Evolutionary conservation across 2,888 invertebrate species (phyloP), one percentile per base, ranked within the genome.

Genomic region (Melanostoma mellinum): DNA sequence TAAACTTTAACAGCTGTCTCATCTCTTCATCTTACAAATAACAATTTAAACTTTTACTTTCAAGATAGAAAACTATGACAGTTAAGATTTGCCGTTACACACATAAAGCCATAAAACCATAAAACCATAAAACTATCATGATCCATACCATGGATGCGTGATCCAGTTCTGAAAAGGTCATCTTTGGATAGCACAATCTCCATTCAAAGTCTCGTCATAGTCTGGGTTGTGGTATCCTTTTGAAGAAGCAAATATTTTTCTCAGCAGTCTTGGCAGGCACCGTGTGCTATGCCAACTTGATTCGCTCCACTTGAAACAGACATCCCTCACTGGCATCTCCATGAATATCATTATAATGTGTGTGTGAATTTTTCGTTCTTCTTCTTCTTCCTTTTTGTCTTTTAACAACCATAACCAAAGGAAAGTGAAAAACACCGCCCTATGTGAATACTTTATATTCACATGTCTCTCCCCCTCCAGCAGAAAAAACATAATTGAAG

Each of bases 401-500:
- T 20, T 20, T 20, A 20, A 20, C 20, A 20, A 20, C 20, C 20
- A 20, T 20, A 20, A 20, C 20, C 20, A 20, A 20, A 20, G 20
- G 20, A 20, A 20, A 20, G 20, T 20, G 20, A 20, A 20, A 20
- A 20, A 20, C 20, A 20, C 6, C 6, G 44, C 44, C 44, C n/a
- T 63, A 30, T 60, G 4, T n/a, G 9, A 30, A 35, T 44, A 52
- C 9, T 40, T 44, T 42, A 52, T 42, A 33, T 46, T 42, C 33
- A 38, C 32, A 32, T 9, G 42, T 61, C 44, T 46, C 20, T 50
- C 50, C 42, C 30, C 3, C 53, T 36, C 30, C 6, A 63, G n/a
- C 33, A 44, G 20, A 20, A n/a, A n/a, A n/a, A 20, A 20, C 38
- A 56, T 56, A 74, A 79, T 68, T 74, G 68, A 38, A 56, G 79